Percentiles rank a stretch among this genome's conserved stretches.
These are phyloP conservation scores for Phyllostomus discolor DNA, from an alignment of 2,113 vertebrate genomes.

Conservation along the genomic window DNA sequence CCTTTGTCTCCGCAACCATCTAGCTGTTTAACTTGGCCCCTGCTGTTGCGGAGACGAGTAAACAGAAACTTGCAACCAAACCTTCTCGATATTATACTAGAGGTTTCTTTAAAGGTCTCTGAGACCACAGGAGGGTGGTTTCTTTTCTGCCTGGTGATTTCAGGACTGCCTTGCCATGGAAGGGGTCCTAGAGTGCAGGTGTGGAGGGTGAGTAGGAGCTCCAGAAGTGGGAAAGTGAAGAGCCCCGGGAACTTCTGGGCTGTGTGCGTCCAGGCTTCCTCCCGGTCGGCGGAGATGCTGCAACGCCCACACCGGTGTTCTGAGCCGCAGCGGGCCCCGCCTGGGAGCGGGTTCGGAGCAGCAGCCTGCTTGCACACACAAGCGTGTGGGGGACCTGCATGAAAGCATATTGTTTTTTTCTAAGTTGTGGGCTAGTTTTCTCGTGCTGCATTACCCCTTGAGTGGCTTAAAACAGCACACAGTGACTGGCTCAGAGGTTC, in stretches of 20 bases:
- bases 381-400: neutral
- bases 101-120: neutral
- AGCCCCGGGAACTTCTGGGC: neutral
- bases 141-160: neutral
- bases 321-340: neutral
- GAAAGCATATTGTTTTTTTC: neutral
- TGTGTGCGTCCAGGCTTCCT: neutral
- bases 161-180: neutral
- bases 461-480: neutral
- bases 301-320: rapidly evolving
- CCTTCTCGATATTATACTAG: neutral
- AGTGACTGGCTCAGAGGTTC: neutral
- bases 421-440: neutral
- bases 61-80: neutral
- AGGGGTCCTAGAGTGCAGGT: neutral
- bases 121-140: neutral
- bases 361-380: neutral
- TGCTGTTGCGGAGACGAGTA: neutral
- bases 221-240: neutral
- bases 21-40: neutral
- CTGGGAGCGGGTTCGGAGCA: no score
- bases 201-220: neutral
- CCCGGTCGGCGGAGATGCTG: neutral
- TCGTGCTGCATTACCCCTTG: neutral
- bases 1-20: neutral